These are phyloP conservation scores for Urosaurus nigricauda DNA, from an alignment of 2,797 vertebrate species.

Conservation along the genomic window DNA sequence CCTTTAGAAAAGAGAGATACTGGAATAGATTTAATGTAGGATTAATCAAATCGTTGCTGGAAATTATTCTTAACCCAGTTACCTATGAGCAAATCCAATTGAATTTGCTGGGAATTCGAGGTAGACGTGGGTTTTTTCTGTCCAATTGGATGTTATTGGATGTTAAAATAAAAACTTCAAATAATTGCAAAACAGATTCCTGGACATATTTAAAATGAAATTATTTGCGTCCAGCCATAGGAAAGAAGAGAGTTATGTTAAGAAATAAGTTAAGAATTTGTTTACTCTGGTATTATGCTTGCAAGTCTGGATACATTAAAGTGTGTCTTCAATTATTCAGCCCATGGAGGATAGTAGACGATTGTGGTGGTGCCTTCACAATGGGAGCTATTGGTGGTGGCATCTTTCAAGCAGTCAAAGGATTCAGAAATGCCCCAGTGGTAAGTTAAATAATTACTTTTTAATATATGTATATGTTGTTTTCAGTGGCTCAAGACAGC, in stretches of 20 bases:
- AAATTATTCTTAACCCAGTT: not conserved
- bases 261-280: rapidly evolving
- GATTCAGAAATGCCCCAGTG: constrained; percentile 94
- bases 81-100: not conserved
- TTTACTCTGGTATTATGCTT: not conserved
- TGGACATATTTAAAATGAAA: not conserved
- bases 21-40: not conserved
- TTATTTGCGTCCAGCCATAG: not conserved
- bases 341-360: constrained; percentile 97
- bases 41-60: not conserved
- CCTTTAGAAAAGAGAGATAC: not conserved
- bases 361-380: constrained; percentile 96
- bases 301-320: not conserved
- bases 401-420: constrained; percentile 96
- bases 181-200: not conserved
- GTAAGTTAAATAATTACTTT: constrained; percentile 80
- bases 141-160: too few species aligned
- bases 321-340: constrained; percentile 72
- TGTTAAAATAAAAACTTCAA: not conserved
- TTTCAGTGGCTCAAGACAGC: not conserved
- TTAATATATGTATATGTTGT: not conserved
- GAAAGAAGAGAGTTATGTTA: not conserved
- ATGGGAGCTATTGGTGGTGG: constrained; percentile 98
- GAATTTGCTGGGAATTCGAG: not conserved
- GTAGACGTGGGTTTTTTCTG: not conserved